Percentiles rank a stretch among this genome's conserved stretches.
Evolutionary conservation across 2,888 invertebrate genomes (phyloP).

Genomic region (Shargacucullia verbasci): DNA sequence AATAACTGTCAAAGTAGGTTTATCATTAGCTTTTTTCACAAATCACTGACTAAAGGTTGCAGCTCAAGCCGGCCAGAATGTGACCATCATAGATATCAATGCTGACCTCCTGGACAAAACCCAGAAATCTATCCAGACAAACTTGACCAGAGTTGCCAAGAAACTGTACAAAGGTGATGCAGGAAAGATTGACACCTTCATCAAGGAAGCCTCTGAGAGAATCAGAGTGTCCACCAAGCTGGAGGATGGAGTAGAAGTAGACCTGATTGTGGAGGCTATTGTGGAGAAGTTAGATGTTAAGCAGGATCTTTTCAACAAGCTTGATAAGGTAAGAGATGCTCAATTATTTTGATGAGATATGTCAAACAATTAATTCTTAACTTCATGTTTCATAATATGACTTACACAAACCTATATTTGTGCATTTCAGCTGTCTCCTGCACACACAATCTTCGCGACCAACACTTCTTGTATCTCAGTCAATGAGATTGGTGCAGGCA

Average conservation of each 20-base stretch:
- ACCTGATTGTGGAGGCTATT: conserved; percentile 96
- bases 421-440: conserved; percentile 89
- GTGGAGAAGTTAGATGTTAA: conserved; percentile 95
- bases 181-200: conserved; percentile 91
- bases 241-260: conserved; percentile 82
- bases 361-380: too few relatives aligned
- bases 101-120: conserved; percentile 93
- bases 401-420: conserved; percentile 1
- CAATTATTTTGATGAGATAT: too few relatives aligned
- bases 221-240: conserved; percentile 91
- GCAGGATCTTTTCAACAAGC: conserved; percentile 92
- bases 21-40: neutral
- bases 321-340: conserved; percentile 89
- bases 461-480: conserved; percentile 97
- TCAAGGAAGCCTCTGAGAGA: conserved; percentile 87
- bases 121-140: conserved; percentile 91
- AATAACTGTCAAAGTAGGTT: too few relatives aligned
- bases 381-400: too few relatives aligned
- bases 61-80: conserved; percentile 95
- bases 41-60: conserved; percentile 90
- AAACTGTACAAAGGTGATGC: conserved; percentile 92
- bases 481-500: conserved; percentile 93
- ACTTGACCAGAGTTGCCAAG: conserved; percentile 93
- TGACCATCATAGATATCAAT: conserved; percentile 94
- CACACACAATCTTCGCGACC: conserved; percentile 94